Conservation (phyloP, 2,113 vertebrate species). For the Triplophysa tibetana region DNA sequence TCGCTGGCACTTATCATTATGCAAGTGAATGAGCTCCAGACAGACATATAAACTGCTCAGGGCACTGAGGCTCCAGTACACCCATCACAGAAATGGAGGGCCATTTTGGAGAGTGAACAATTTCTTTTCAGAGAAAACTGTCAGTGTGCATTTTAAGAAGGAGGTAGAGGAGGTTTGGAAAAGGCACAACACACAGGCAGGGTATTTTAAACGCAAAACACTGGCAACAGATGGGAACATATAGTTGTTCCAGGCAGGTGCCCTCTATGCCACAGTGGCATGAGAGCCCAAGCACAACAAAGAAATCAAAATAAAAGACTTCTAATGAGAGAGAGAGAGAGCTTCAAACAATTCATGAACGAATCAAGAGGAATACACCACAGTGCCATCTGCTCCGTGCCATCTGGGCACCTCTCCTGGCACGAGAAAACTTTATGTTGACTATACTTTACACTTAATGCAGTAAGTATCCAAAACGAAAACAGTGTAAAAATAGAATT, state of each 20-base stretch:
- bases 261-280: constrained; percentile 31
- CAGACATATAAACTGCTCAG: not conserved
- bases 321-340: not conserved
- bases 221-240: constrained; percentile 52
- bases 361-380: constrained; percentile 11
- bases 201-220: constrained; percentile 42
- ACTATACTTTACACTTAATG: not conserved
- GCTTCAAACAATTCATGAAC: constrained; percentile 30
- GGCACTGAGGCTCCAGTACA: not conserved
- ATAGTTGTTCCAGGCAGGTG: constrained; percentile 28
- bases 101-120: too few species aligned
- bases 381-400: constrained; percentile 47
- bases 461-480: not conserved
- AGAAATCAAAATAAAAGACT: constrained; percentile 25
- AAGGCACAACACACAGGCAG: not conserved
- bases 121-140: not conserved
- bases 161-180: constrained; percentile 15
- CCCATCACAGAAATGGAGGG: not conserved
- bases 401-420: constrained; percentile 33
- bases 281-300: not conserved
- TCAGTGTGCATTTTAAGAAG: constrained; percentile 16
- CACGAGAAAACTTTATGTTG: constrained; percentile 14
- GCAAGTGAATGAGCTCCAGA: not conserved
- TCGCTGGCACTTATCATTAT: not conserved
- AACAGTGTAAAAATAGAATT: not conserved